Conservation (phyloP, 1,140 invertebrate species). For the Eubasilissa regina region DNA sequence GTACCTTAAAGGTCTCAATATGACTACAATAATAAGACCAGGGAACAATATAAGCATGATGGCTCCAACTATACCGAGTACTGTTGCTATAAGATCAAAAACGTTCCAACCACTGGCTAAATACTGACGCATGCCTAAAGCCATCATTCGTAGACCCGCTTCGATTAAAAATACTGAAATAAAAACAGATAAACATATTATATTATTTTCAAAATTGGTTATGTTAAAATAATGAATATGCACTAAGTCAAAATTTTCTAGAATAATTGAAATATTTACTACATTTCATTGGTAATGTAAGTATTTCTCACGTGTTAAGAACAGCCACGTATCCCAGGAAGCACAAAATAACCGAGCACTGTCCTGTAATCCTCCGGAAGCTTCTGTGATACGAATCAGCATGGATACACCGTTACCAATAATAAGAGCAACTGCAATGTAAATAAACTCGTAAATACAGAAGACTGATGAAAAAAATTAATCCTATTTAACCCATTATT, state of each 20-base stretch:
- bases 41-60: conserved; percentile 78
- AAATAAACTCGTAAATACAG: no score
- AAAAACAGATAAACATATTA: conserved; percentile 1
- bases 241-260: not conserved
- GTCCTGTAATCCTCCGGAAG: conserved; percentile 70
- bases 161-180: conserved; percentile 84
- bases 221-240: not conserved
- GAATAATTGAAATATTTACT: no score
- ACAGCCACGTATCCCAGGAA: conserved; percentile 83
- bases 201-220: not conserved
- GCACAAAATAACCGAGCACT: conserved; percentile 78
- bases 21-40: conserved; percentile 81
- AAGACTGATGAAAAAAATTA: no score
- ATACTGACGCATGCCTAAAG: conserved; percentile 81
- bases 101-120: conserved; percentile 90
- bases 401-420: conserved; percentile 80
- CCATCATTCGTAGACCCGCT: conserved; percentile 83
- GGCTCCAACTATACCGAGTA: conserved; percentile 79
- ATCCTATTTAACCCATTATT: no score
- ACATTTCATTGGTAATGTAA: not conserved
- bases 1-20: conserved; percentile 79
- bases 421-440: conserved; percentile 76
- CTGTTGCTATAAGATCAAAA: conserved; percentile 85
- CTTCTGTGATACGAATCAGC: conserved; percentile 71
- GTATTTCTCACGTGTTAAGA: conserved; percentile 76